Percentiles rank a stretch among this genome's conserved stretches.
phyloP scores from a whole-genome alignment of 2,113 vertebrate genomes.

The Meleagris gallopavo region DNA sequence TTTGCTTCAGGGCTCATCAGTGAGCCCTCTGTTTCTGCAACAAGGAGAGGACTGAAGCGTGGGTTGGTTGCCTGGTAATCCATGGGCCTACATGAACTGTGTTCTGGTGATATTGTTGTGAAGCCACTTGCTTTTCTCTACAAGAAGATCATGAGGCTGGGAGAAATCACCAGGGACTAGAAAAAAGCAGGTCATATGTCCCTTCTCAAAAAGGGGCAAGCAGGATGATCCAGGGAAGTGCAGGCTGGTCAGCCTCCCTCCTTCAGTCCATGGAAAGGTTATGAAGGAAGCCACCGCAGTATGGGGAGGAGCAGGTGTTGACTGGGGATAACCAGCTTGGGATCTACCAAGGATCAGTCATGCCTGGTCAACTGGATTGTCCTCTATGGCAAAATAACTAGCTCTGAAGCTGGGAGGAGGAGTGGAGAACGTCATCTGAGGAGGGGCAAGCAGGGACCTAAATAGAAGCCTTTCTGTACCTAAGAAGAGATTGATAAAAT shows the following conservation, averaged over 20 bases:
- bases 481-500: neutral
- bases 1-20: neutral
- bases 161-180: neutral
- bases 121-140: neutral
- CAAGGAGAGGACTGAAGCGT: neutral
- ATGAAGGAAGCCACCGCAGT: neutral
- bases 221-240: neutral
- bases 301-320: neutral
- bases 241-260: neutral
- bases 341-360: neutral
- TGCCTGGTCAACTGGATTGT: neutral
- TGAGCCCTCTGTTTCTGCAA: neutral
- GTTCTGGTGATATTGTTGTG: neutral
- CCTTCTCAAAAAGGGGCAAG: neutral
- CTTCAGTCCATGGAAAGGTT: neutral
- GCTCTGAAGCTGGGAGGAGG: neutral
- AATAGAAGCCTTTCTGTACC: neutral
- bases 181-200: neutral
- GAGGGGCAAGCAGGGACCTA: rapidly evolving
- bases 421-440: neutral
- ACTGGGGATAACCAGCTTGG: neutral
- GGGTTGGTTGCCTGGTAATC: neutral
- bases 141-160: neutral
- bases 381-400: neutral
- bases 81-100: rapidly evolving